phyloP scores from a whole-genome alignment of 1,140 invertebrate genomes.

The Dinothrombium tinctorium region DNA sequence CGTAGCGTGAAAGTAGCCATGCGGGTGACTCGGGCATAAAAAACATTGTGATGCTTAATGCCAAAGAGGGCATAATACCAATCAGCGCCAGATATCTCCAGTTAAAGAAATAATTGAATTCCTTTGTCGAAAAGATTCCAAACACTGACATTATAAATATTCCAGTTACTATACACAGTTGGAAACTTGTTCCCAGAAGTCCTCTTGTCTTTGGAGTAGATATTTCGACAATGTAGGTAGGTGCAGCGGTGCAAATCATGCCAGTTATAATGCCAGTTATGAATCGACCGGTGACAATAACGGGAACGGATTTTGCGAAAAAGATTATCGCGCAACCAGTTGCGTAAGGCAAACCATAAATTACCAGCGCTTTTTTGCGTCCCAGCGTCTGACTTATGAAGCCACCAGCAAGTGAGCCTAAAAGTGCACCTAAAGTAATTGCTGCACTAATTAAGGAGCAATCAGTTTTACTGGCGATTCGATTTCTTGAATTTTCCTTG shows the following conservation, averaged over 20 bases:
- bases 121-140: no score
- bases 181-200: no score
- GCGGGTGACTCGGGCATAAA: no score
- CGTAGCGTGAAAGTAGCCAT: no score
- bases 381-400: background rate
- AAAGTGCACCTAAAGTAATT: slow-evolving; percentile 13
- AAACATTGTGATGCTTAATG: no score
- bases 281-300: slow-evolving; percentile 35
- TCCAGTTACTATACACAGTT: no score
- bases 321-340: slow-evolving; percentile 50
- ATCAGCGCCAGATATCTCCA: no score
- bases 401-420: slow-evolving; percentile 13
- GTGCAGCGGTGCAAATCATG: slow-evolving; percentile 30
- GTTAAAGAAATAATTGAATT: no score
- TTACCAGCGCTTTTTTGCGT: slow-evolving; percentile 19
- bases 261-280: slow-evolving; percentile 36
- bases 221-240: slow-evolving; percentile 71
- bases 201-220: slow-evolving; percentile 56
- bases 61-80: no score
- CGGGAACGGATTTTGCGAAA: slow-evolving; percentile 28
- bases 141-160: no score
- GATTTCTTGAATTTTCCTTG: no score
- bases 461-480: no score
- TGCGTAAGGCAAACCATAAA: background rate
- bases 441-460: slow-evolving; percentile 13